Evolutionary conservation across 2,888 invertebrate species (phyloP).

Genomic region (Drosophila affinis): DNA sequence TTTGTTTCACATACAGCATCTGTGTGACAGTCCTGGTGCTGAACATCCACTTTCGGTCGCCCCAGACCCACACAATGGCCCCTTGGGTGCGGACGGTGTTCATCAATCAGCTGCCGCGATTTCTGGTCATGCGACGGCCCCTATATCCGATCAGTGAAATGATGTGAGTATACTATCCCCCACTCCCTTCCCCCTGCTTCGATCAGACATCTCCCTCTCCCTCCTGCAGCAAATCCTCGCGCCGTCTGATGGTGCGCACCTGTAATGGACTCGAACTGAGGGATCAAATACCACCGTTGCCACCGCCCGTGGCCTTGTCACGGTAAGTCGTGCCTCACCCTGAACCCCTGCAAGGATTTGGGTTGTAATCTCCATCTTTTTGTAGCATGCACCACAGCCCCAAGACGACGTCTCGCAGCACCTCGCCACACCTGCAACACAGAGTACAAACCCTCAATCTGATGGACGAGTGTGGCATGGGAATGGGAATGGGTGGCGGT

Average conservation of each 20-base stretch:
- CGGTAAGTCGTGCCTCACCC: conserved; percentile 76
- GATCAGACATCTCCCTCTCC: too few species aligned
- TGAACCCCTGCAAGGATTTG: too few species aligned
- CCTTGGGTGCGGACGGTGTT: conserved; percentile 98
- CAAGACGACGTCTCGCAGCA: conserved; percentile 83
- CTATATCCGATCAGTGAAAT: conserved; percentile 85
- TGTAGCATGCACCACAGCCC: conserved; percentile 84
- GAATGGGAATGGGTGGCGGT: conserved; percentile 42
- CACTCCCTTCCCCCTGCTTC: too few species aligned
- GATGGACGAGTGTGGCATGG: conserved; percentile 80
- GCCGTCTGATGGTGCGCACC: conserved; percentile 90
- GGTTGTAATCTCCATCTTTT: background rate
- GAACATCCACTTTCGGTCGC: conserved; percentile 98
- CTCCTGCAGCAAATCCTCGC: conserved; percentile 82
- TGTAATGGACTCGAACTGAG: conserved; percentile 91
- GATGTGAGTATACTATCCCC: conserved; percentile 81
- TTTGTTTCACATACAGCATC: conserved; percentile 86
- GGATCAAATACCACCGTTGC: conserved; percentile 86
- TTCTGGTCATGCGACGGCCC: conserved; percentile 95
- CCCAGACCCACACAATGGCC: conserved; percentile 98
- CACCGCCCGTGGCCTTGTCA: conserved; percentile 85
- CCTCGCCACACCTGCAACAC: conserved; percentile 83
- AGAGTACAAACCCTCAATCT: conserved; percentile 83
- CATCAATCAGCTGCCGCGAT: conserved; percentile 96
- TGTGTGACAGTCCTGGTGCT: conserved; percentile 97